These are phyloP conservation scores for Muricea muricata DNA, from an alignment of 92 coral and sea anemone species.

Conservation along the genomic window DNA sequence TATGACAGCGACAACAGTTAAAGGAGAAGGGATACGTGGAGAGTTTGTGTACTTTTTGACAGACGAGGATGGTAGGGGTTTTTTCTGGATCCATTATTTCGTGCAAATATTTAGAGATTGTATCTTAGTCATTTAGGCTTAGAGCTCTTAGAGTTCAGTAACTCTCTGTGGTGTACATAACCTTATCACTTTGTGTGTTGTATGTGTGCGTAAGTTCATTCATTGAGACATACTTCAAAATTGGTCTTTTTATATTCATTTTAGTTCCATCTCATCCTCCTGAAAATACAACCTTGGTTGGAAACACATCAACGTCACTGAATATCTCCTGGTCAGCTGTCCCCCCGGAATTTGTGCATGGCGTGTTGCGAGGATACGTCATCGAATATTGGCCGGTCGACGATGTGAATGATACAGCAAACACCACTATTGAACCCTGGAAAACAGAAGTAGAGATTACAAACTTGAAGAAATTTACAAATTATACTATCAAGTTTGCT, in stretches of 20 bases:
- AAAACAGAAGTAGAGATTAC: constrained; percentile 55
- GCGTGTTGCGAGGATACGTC: constrained; percentile 75
- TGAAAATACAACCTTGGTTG: constrained; percentile 35
- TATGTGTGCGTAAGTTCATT: too few relatives aligned
- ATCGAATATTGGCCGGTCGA: constrained; percentile 48
- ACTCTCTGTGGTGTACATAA: too few relatives aligned
- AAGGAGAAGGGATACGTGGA: constrained; percentile 11
- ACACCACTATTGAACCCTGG: constrained; percentile 59
- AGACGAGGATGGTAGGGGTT: constrained; percentile 34
- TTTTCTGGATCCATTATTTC: too few relatives aligned
- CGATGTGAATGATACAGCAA: constrained; percentile 30
- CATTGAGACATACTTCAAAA: too few relatives aligned
- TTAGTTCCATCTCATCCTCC: constrained; percentile 78
- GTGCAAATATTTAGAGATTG: neutral
- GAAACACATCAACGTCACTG: constrained; percentile 71
- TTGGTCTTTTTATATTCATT: neutral
- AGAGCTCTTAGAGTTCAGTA: neutral
- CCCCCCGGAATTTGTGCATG: constrained; percentile 66
- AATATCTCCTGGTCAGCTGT: constrained; percentile 72
- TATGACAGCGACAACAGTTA: constrained; percentile 17
- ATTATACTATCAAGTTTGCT: constrained; percentile 66
- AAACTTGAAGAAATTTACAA: constrained; percentile 59
- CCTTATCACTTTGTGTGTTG: too few relatives aligned
- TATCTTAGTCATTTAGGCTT: too few relatives aligned
- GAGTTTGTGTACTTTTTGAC: constrained; percentile 19